Conservation (phyloP, 2,113 vertebrate genomes). For the Dromiciops gliroides region DNA sequence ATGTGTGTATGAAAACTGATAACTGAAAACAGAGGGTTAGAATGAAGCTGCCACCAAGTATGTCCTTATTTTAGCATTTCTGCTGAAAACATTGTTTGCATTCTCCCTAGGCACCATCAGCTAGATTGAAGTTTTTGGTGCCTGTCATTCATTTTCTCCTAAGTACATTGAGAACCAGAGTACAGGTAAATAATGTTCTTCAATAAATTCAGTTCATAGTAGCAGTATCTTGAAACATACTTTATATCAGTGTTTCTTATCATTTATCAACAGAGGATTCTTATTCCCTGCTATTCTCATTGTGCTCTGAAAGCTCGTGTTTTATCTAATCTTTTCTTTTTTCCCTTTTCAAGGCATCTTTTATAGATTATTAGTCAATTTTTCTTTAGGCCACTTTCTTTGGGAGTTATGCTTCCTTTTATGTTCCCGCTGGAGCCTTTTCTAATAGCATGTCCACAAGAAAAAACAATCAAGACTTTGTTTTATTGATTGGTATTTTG, state of each 20-base stretch:
- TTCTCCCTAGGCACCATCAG: slow-evolving; percentile 51
- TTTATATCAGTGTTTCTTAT: slow-evolving; percentile 39
- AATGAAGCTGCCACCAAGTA: slow-evolving; percentile 36
- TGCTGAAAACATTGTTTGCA: background rate
- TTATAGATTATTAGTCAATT: slow-evolving; percentile 26
- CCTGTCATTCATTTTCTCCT: slow-evolving; percentile 50
- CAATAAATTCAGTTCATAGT: slow-evolving; percentile 31
- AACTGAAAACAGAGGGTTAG: slow-evolving; percentile 53
- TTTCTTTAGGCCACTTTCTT: slow-evolving; percentile 20
- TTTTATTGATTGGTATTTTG: background rate
- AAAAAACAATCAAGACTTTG: background rate
- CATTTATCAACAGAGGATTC: slow-evolving; percentile 35
- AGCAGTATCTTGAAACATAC: slow-evolving; percentile 52
- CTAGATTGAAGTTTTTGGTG: slow-evolving; percentile 68
- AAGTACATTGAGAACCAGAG: slow-evolving; percentile 18
- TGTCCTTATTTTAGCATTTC: background rate
- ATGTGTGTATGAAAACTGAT: slow-evolving; percentile 60
- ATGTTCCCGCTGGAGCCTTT: background rate
- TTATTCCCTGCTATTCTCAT: slow-evolving; percentile 21
- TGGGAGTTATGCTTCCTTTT: background rate
- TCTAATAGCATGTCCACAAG: background rate
- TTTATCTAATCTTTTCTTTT: slow-evolving; percentile 53
- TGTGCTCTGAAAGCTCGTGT: slow-evolving; percentile 3
- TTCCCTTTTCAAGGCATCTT: slow-evolving; percentile 11
- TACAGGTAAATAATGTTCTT: slow-evolving; percentile 61